Evolutionary conservation across 23 tunicate species (phyloP).

Genomic region (Botrylloides violaceus): DNA sequence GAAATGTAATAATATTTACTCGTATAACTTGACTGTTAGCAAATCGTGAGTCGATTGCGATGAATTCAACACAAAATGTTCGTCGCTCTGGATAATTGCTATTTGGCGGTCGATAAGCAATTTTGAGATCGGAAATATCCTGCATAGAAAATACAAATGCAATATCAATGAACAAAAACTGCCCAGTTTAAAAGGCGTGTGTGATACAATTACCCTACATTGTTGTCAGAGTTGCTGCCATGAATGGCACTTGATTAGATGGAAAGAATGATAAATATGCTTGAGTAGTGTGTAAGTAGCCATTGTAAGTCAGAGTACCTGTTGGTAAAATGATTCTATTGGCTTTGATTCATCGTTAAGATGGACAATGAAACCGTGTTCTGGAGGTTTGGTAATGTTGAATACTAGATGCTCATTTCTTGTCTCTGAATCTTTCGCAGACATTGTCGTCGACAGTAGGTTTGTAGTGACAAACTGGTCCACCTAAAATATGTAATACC

Average conservation of each 20-base stretch:
- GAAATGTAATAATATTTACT: too few species aligned
- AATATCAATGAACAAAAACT: not conserved
- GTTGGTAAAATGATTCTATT: slow-evolving; percentile 60
- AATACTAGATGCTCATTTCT: slow-evolving; percentile 42
- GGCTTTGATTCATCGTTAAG: slow-evolving; percentile 66
- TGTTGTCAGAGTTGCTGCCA: too few species aligned
- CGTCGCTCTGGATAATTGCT: slow-evolving; percentile 53
- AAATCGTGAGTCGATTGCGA: slow-evolving; percentile 54
- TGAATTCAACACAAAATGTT: slow-evolving; percentile 58
- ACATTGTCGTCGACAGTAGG: slow-evolving; percentile 62
- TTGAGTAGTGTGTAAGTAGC: too few species aligned
- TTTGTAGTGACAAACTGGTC: slow-evolving; percentile 83
- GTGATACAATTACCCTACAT: too few species aligned
- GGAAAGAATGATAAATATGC: too few species aligned
- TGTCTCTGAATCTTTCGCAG: slow-evolving; percentile 73
- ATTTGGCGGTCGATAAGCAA: slow-evolving; percentile 84
- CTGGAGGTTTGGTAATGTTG: slow-evolving; percentile 72
- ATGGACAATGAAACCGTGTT: slow-evolving; percentile 64
- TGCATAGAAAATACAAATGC: slow-evolving; percentile 5
- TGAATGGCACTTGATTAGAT: too few species aligned
- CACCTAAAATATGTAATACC: slow-evolving; percentile 66
- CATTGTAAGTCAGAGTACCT: too few species aligned
- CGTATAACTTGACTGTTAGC: slow-evolving; percentile 26
- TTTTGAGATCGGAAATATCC: slow-evolving; percentile 66
- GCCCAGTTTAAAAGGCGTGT: too few species aligned